Percentiles rank a stretch among this genome's conserved stretches.
Conservation (phyloP, 2,888 invertebrate genomes). For the Empis stercorea region DNA sequence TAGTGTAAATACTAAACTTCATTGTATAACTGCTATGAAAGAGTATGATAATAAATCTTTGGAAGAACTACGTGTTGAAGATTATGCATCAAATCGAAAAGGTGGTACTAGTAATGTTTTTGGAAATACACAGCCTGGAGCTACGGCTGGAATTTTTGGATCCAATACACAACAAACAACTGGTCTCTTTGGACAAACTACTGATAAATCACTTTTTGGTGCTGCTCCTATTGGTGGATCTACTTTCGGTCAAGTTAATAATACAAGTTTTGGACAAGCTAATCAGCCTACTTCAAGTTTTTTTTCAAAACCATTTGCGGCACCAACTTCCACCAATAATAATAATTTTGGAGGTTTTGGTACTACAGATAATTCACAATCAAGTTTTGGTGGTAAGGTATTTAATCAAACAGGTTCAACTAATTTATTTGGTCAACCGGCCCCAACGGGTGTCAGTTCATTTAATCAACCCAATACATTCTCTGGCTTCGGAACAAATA, state of each 20-base stretch:
- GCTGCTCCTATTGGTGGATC: constrained; percentile 9
- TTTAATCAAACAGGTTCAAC: constrained; percentile 42
- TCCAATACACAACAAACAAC: constrained; percentile 30
- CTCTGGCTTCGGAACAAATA: constrained; percentile 31
- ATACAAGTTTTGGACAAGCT: constrained; percentile 40
- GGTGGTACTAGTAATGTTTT: constrained; percentile 49
- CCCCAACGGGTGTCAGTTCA: constrained; percentile 43
- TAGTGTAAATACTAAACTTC: constrained; percentile 83
- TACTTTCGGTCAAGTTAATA: constrained; percentile 37
- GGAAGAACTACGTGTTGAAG: constrained; percentile 88
- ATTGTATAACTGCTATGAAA: constrained; percentile 98
- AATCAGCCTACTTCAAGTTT: constrained; percentile 45
- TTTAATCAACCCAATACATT: constrained; percentile 29
- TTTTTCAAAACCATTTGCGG: constrained; percentile 52
- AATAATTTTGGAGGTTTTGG: constrained; percentile 24
- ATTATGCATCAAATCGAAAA: constrained; percentile 83
- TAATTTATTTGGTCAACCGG: constrained; percentile 40
- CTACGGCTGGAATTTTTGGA: constrained; percentile 38
- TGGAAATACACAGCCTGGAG: constrained; percentile 35
- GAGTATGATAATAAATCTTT: constrained; percentile 91
- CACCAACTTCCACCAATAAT: constrained; percentile 36
- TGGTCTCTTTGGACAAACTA: constrained; percentile 39
- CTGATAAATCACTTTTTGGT: constrained; percentile 45
- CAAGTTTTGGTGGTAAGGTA: constrained; percentile 31
- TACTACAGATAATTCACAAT: constrained; percentile 24